Conservation (phyloP, 1,140 invertebrate species). For the Lordiphosa stackelbergi region DNA sequence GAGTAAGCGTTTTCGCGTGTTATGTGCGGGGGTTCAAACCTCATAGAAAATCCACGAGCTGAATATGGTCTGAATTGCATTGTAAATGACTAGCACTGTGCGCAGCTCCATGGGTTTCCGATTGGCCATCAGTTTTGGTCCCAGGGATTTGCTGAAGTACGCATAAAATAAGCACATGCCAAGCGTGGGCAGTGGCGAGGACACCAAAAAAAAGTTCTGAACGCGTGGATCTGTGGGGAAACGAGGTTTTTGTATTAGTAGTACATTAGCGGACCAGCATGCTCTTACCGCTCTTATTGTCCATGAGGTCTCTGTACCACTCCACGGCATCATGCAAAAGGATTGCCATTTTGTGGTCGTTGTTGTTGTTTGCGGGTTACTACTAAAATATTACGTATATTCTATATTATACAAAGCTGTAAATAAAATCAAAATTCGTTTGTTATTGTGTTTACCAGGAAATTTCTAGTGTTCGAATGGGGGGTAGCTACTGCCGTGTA, state of each 20-base stretch:
- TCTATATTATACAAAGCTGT: background rate
- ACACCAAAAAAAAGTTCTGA: conserved; percentile 93
- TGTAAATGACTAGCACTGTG: conserved; percentile 90
- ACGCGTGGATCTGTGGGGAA: conserved; percentile 89
- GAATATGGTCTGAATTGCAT: conserved; percentile 91
- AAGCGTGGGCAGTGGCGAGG: conserved; percentile 92
- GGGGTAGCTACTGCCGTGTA: background rate
- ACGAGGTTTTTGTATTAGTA: background rate
- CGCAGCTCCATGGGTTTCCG: conserved; percentile 92
- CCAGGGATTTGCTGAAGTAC: conserved; percentile 89
- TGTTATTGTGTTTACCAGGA: background rate
- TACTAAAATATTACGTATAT: no score
- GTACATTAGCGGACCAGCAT: no score
- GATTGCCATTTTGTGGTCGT: conserved; percentile 54
- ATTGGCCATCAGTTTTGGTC: conserved; percentile 93
- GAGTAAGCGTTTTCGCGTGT: conserved; percentile 4
- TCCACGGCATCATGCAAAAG: conserved; percentile 82
- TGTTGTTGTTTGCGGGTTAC: conserved; percentile 4
- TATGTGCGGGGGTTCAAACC: conserved; percentile 79
- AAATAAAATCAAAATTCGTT: conserved; percentile 8
- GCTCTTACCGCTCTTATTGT: conserved; percentile 87
- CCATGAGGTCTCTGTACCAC: conserved; percentile 88
- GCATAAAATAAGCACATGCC: conserved; percentile 90
- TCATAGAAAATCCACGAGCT: conserved; percentile 95
- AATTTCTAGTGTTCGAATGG: conserved; percentile 1